A percentile compares a stretch with the other conserved stretches of the same genome.
Evolutionary conservation across 1,140 invertebrate genomes (phyloP).

Genomic region (Thaumatotibia leucotreta): DNA sequence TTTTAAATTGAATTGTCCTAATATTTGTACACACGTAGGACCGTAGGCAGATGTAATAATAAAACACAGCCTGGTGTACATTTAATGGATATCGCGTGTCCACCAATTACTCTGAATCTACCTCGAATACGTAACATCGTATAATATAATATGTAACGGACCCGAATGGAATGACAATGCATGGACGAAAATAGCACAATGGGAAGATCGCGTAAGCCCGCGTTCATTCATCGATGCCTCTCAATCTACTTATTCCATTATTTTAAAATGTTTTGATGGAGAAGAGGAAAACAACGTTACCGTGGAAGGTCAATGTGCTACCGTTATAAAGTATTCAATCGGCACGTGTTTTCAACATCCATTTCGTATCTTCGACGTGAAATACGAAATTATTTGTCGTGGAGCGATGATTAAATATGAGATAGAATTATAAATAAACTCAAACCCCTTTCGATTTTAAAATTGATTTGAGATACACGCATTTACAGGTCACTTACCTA

Average conservation of each 20-base stretch:
- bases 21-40: background rate
- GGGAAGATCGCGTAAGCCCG: background rate
- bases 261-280: background rate
- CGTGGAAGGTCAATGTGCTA: background rate
- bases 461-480: too few species aligned
- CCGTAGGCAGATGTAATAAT: background rate
- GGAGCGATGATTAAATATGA: background rate
- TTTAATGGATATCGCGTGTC: background rate
- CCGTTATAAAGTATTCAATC: background rate
- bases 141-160: slow-evolving; percentile 13
- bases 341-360: background rate
- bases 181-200: background rate
- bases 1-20: background rate
- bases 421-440: background rate
- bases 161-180: slow-evolving; percentile 2
- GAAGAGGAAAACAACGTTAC: background rate
- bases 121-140: background rate
- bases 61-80: background rate
- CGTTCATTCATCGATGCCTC: background rate
- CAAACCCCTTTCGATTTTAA: too few species aligned
- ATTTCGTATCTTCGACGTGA: background rate
- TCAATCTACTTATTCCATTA: background rate
- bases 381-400: background rate
- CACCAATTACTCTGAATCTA: background rate
- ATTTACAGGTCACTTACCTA: too few species aligned